A percentile compares a stretch with the other conserved stretches of the same genome.
These are phyloP conservation scores for Odontamblyopus lacepedii DNA, from an alignment of 2,797 vertebrate species.

Conservation along the genomic window DNA sequence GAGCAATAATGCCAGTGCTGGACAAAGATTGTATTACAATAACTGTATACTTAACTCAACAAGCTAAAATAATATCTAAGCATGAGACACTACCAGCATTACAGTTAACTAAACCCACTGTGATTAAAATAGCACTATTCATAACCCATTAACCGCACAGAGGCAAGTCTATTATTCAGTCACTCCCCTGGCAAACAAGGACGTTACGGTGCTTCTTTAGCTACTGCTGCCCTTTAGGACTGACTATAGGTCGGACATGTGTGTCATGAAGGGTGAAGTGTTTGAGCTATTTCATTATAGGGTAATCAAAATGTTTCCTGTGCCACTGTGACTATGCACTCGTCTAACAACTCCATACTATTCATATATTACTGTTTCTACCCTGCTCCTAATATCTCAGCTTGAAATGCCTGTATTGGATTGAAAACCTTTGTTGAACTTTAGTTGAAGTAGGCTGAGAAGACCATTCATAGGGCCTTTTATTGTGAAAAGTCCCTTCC, in stretches of 20 bases:
- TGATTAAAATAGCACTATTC: background rate
- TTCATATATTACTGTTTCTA: background rate
- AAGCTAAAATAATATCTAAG: background rate
- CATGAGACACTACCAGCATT: background rate
- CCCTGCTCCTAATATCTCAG: too few species aligned
- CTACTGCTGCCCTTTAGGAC: background rate
- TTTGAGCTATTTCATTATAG: background rate
- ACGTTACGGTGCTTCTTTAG: background rate
- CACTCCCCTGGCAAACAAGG: slow-evolving; percentile 1
- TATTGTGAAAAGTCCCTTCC: background rate
- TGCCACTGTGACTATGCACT: background rate
- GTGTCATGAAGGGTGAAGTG: background rate
- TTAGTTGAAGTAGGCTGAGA: background rate
- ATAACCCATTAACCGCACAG: background rate
- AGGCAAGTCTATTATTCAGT: background rate
- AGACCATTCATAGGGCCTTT: background rate
- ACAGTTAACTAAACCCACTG: background rate
- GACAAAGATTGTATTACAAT: background rate
- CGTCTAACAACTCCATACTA: too few species aligned
- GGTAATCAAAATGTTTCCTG: background rate
- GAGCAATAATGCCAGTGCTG: background rate
- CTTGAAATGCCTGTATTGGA: too few species aligned
- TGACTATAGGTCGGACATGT: background rate
- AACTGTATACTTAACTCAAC: background rate
- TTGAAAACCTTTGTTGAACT: background rate